These are phyloP conservation scores for Anseranas semipalmata DNA, from an alignment of 2,113 vertebrate genomes.

Conservation along the genomic window DNA sequence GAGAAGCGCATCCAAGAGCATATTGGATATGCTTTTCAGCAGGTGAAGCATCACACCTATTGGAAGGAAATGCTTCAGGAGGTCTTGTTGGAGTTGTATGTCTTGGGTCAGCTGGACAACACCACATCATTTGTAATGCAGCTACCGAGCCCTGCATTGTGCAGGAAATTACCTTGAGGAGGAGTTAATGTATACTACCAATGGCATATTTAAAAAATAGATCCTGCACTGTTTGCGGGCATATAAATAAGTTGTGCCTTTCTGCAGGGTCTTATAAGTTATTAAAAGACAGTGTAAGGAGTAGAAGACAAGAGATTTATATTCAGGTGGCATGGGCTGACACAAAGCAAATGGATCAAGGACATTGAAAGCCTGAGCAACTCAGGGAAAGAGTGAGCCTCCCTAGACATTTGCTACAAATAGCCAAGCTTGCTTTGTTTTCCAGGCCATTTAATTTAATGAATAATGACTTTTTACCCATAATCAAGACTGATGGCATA, in stretches of 20 bases:
- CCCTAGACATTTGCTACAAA: neutral
- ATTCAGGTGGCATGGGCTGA: neutral
- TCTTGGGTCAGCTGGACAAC: neutral
- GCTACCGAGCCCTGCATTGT: neutral
- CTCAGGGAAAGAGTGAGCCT: neutral
- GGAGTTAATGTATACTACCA: neutral
- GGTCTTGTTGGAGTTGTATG: neutral
- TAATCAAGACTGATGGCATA: conserved; percentile 8
- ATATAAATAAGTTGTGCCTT: neutral
- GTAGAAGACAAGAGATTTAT: conserved; percentile 20
- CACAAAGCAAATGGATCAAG: conserved; percentile 9
- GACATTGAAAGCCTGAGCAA: neutral
- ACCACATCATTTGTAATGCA: neutral
- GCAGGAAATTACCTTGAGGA: neutral
- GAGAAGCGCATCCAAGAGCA: neutral
- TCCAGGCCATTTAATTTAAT: conserved; percentile 8
- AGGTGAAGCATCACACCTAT: neutral
- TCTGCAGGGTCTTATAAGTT: neutral
- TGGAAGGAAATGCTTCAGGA: neutral
- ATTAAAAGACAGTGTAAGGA: neutral
- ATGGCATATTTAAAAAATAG: neutral
- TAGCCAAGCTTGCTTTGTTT: conserved; percentile 23
- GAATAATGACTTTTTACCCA: conserved; percentile 5
- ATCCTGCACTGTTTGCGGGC: neutral
- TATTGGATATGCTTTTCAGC: neutral